Evolutionary conservation across 2,888 invertebrate genomes (phyloP).

Genomic region (Bruchidius siliquastri): DNA sequence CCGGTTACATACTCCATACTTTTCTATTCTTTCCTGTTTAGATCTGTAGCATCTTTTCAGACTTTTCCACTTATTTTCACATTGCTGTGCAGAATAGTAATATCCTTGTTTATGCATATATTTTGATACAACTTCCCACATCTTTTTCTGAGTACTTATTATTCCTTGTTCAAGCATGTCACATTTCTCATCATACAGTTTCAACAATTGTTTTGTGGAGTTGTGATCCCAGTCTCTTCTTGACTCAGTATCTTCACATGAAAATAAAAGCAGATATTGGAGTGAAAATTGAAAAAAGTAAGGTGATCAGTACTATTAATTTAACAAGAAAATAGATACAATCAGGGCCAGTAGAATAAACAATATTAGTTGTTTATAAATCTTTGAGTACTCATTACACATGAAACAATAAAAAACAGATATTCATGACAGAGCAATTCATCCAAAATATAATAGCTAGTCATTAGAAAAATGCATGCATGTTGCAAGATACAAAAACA

Average conservation of each 20-base stretch:
- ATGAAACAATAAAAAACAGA: no score
- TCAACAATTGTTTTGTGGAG: constrained; percentile 20
- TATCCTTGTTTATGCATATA: constrained; percentile 18
- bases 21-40: constrained; percentile 17
- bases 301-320: no score
- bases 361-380: no score
- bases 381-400: no score
- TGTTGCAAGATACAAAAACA: no score
- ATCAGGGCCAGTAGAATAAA: no score
- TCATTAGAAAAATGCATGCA: no score
- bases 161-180: constrained; percentile 24
- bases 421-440: no score
- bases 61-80: constrained; percentile 25
- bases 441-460: no score
- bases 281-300: no score
- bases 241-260: constrained; percentile 7
- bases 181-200: constrained; percentile 23
- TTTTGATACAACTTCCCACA: constrained; percentile 23
- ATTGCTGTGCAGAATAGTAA: constrained; percentile 17
- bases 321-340: no score
- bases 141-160: constrained; percentile 21
- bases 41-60: constrained; percentile 18
- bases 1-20: constrained; percentile 15
- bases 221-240: constrained; percentile 22
- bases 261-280: neutral